Base-by-base conservation (phyloP, 2,888 invertebrate species). In the Troglohyphantes excavatus region DNA sequence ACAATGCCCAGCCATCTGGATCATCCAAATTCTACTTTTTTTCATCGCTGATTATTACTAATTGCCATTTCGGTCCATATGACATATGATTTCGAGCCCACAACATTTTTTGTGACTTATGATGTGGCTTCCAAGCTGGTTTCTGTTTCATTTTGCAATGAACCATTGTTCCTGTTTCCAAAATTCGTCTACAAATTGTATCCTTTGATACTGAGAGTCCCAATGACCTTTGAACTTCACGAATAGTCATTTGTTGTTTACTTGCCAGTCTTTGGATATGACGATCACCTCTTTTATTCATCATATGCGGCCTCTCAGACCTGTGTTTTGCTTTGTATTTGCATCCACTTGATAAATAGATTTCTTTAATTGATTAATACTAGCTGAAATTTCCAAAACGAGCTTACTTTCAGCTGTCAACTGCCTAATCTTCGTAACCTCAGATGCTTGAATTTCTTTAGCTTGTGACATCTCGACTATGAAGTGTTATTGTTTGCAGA, bases 221-320 rank as follows among this genome's bases (percentile, higher is more conserved):
- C 26, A 17, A 59, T 0, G 75, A 75, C 27, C 11, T 75, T 29
- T 17, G n/a, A 75, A 59, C 26, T 75, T 75, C 53, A 59, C 19
- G 53, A 75, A 75, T 59, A 75, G 11, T 59, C 33, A 75, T 75
- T 59, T 75, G 75, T 59, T 73, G 73, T 17, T 13, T 17, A 53
- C 5, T 73, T 13, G 19, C 53, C 1, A 75, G 59, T 17, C 59
- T 75, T 75, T 75, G 19, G 5, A 75, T 75, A 23, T 1, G 59
- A 59, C 26, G 19, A 75, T 59, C 27, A 59, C 19, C 19, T 2
- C 27, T 0, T 75, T 59, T 75, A 59, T 29, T 75, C 26, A 7
- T 75, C 3, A 26, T 29, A 53, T 7, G 26, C 29, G 19, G 19
- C 29, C 75, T 59, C 29, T 59, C 29, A 59, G 19, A 75, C 27